Base-by-base conservation (phyloP, 2,888 invertebrate genomes). In the Eupithecia dodoneata region DNA sequence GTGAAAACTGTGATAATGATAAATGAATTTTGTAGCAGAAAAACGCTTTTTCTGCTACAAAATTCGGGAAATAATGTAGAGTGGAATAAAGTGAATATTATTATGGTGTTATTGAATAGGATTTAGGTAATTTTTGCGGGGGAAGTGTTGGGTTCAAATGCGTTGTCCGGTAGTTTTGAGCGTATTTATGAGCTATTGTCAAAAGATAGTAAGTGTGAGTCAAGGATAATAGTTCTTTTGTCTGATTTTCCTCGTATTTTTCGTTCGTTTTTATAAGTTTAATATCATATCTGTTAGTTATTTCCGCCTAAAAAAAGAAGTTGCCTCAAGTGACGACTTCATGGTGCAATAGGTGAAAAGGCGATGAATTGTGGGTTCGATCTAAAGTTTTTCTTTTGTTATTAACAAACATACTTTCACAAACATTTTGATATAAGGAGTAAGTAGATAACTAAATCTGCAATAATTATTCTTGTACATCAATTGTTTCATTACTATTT, bases 1-100 rank as follows among this genome's bases (percentile, higher is more conserved):
- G 59, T 49, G 44, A 65, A 71, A 76, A 75, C 45, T 67, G 67
- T 74, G 73, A 71, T 45, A 45, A 30, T 5, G 45, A 45, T 72
- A 41, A 71, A 76, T 74, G 59, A 70, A n/a, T n/a, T n/a, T n/a
- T 70, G 55, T n/a, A n/a, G n/a, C n/a, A n/a, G n/a, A n/a, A 67
- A 44, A 45, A 44, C 5, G 5, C 2, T 69, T 69, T 69, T 69
- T 69, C 10, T 45, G 47, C 42, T 9, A 9, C 44, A 13, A 45
- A 49, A 70, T 45, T 45, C 45, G 70, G n/a, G 42, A 72, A 63
- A 63, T 59, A 59, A 59, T 67, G 52, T 73, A 12, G n/a, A 7
- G 42, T 49, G 73, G 30, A 63, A 30, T 12, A 13, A 73, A 73
- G 41, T 41, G 55, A 15, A 71, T 12, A 71, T 45, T 10, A 69